Conservation (phyloP, 2,797 vertebrate genomes). For the Ciconia nigra region DNA sequence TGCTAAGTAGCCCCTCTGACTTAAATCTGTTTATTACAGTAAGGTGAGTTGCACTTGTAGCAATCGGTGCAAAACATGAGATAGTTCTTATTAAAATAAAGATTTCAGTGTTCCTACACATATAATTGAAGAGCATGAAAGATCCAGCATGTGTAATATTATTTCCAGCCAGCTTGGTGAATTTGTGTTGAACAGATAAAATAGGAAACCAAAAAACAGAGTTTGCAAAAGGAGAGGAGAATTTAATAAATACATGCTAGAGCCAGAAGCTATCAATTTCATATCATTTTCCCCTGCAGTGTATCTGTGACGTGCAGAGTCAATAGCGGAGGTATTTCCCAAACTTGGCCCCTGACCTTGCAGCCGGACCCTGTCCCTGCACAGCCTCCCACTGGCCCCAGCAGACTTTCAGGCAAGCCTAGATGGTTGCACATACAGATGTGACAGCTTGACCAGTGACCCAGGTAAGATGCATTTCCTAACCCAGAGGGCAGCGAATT, state of each 20-base stretch:
- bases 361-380: neutral
- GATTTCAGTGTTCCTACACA: neutral
- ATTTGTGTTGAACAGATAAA: neutral
- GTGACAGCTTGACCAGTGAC: neutral
- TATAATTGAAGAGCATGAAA: neutral
- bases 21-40: neutral
- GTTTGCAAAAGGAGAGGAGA: neutral
- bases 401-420: neutral
- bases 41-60: neutral
- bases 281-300: neutral
- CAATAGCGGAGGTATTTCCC: neutral
- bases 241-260: neutral
- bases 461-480: neutral
- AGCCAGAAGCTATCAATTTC: neutral
- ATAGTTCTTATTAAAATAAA: neutral
- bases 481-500: neutral
- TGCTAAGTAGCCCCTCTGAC: neutral
- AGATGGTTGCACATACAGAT: neutral
- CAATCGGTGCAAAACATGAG: neutral
- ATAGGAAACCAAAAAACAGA: rapidly evolving
- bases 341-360: neutral
- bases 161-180: neutral
- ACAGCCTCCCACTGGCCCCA: neutral
- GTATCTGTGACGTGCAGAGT: neutral
- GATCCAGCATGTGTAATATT: neutral